phyloP scores from a whole-genome alignment of 2,797 vertebrate genomes.

The Poeciliopsis gracilis region DNA sequence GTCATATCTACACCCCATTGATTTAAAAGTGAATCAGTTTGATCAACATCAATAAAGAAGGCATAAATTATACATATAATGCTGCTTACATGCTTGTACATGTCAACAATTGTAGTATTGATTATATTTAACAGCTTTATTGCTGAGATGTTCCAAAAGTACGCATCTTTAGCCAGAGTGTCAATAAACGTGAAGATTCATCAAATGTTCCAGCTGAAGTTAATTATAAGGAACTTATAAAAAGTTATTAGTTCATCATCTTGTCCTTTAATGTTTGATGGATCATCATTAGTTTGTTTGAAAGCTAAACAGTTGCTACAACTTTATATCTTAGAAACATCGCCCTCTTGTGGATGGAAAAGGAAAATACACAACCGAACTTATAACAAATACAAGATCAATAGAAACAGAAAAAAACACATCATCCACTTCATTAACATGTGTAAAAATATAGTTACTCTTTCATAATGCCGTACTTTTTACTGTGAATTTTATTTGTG shows the following conservation, averaged over 20 bases:
- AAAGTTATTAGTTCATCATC: neutral
- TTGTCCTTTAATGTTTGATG: neutral
- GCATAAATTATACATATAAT: neutral
- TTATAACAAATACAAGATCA: neutral
- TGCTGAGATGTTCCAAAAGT: neutral
- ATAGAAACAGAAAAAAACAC: neutral
- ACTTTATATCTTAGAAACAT: neutral
- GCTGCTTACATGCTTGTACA: neutral
- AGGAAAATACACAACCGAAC: neutral
- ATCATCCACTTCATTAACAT: neutral
- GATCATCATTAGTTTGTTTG: neutral
- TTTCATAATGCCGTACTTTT: neutral
- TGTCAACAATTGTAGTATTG: neutral
- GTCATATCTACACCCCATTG: neutral
- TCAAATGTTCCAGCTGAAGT: neutral
- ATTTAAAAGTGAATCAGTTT: neutral
- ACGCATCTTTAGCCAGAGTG: neutral
- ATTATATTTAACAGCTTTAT: neutral
- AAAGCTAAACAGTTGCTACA: neutral
- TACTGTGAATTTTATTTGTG: neutral
- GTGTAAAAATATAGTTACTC: too few species aligned
- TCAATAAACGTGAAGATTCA: neutral
- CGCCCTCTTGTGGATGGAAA: conserved; percentile 50
- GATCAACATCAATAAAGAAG: neutral
- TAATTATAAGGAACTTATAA: neutral